phyloP scores from a whole-genome alignment of 2,113 vertebrate genomes.

The Lycocorax pyrrhopterus region DNA sequence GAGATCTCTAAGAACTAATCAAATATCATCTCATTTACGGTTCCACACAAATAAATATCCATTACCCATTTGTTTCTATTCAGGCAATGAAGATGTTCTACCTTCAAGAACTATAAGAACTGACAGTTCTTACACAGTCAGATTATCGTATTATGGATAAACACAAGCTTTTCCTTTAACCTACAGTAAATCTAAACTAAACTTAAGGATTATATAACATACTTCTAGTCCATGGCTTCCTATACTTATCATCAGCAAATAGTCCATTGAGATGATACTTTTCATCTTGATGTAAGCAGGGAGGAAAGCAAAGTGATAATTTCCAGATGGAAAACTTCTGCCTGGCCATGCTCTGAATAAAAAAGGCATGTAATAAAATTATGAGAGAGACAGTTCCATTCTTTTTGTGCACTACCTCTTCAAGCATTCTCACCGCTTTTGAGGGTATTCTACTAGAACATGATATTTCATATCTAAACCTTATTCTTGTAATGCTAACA shows the following conservation, averaged over 20 bases:
- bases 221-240: conserved; percentile 77
- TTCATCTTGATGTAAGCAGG: conserved; percentile 65
- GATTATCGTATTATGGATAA: background rate
- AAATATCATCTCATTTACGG: background rate
- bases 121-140: background rate
- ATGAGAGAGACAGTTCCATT: background rate
- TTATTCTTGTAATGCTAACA: background rate
- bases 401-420: background rate
- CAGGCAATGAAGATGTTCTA: background rate
- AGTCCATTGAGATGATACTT: conserved; percentile 57
- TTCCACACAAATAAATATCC: background rate
- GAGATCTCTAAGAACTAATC: background rate
- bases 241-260: conserved; percentile 66
- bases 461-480: background rate
- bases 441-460: background rate
- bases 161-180: background rate
- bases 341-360: conserved; percentile 62
- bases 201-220: background rate
- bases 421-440: background rate
- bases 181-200: background rate
- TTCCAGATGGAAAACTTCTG: conserved; percentile 66
- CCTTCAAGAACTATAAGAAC: background rate
- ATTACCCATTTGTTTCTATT: background rate
- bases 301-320: conserved; percentile 70
- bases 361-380: background rate